These are phyloP conservation scores for Yponomeuta sedellus DNA, from an alignment of 2,888 invertebrate genomes.

Conservation along the genomic window DNA sequence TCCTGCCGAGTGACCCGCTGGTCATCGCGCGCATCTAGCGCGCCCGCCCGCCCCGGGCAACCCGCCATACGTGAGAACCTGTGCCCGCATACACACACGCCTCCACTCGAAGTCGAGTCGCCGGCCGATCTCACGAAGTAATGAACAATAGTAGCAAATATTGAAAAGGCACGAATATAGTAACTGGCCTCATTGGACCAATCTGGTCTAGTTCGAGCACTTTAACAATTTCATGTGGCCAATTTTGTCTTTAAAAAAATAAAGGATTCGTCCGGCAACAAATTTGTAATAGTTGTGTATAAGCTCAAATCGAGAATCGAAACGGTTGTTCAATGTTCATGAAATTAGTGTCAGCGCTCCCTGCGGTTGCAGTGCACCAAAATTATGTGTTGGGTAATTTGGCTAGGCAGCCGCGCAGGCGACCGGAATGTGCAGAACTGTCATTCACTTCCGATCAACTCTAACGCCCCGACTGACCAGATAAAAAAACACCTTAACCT, in stretches of 20 bases:
- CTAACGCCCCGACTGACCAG: background rate
- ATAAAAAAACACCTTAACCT: background rate
- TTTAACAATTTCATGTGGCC: background rate
- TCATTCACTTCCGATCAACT: background rate
- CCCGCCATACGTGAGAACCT: slow-evolving; percentile 1
- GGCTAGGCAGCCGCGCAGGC: slow-evolving; percentile 35
- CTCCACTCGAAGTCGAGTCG: background rate
- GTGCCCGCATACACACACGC: background rate
- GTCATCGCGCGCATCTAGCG: slow-evolving; percentile 49
- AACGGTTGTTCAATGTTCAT: slow-evolving; percentile 55
- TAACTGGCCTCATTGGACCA: background rate
- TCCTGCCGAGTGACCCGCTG: slow-evolving; percentile 43
- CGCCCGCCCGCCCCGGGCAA: slow-evolving; percentile 13
- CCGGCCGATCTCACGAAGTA: background rate
- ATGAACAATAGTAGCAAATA: background rate
- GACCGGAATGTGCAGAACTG: slow-evolving; percentile 30
- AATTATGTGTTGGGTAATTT: slow-evolving; percentile 68
- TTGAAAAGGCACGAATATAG: background rate
- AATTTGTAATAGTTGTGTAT: background rate
- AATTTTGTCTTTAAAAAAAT: background rate
- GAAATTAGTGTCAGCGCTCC: slow-evolving; percentile 73
- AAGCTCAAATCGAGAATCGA: slow-evolving; percentile 21
- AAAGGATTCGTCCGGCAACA: too few species aligned
- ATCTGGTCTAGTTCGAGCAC: background rate
- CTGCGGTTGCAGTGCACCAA: slow-evolving; percentile 73